Percentiles rank a stretch among this genome's conserved stretches.
phyloP scores from a whole-genome alignment of 2,113 vertebrate species.

The Lathamus discolor region DNA sequence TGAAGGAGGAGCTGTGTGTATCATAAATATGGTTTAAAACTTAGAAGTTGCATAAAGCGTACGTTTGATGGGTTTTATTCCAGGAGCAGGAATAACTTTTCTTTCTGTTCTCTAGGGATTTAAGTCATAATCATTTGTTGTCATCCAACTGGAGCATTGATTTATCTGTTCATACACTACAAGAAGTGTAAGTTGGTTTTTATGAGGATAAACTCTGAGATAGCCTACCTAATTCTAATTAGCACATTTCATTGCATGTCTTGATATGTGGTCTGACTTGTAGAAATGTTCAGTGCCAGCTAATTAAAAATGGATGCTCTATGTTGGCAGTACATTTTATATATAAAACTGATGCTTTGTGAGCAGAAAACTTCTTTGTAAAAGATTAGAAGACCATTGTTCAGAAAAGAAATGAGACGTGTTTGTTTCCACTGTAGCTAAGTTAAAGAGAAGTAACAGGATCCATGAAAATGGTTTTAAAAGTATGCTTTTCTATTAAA shows the following conservation, averaged over 20 bases:
- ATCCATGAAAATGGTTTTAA: background rate
- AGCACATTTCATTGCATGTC: background rate
- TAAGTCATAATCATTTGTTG: conserved; percentile 78
- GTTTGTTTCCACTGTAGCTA: background rate
- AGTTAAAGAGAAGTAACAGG: background rate
- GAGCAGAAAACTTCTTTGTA: background rate
- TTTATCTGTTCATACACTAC: conserved; percentile 69
- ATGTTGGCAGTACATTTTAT: background rate
- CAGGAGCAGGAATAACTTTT: background rate
- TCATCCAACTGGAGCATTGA: conserved; percentile 76
- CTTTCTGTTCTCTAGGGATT: conserved; percentile 72
- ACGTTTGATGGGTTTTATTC: background rate
- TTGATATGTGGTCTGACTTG: background rate
- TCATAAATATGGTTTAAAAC: background rate
- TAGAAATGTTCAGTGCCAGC: background rate
- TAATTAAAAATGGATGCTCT: background rate
- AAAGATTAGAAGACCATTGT: background rate
- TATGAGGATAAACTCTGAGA: background rate
- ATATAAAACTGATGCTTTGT: background rate
- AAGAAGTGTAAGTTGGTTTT: conserved; percentile 80
- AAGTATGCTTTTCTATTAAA: background rate
- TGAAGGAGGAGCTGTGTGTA: background rate
- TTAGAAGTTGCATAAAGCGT: background rate
- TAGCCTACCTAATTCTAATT: background rate
- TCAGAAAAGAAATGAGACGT: background rate